These are phyloP conservation scores for Mythimna lalbum DNA, from an alignment of 2,888 invertebrate genomes.

Conservation along the genomic window DNA sequence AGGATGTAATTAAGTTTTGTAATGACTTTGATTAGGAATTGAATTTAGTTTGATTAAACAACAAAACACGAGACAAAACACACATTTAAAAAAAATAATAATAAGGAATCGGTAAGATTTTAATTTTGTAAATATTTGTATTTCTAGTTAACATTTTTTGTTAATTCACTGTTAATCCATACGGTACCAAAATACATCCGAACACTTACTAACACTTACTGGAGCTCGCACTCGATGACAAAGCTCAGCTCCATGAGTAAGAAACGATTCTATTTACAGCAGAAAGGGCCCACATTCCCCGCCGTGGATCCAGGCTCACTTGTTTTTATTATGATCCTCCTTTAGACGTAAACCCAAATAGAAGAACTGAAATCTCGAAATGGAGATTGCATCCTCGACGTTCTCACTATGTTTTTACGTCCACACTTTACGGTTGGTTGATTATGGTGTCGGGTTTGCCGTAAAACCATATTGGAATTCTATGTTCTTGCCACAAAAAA, in stretches of 20 bases:
- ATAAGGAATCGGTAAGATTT: neutral
- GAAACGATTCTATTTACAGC: slow-evolving; percentile 67
- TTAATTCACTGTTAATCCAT: neutral
- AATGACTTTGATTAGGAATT: slow-evolving; percentile 2
- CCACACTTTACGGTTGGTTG: slow-evolving; percentile 58
- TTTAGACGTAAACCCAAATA: slow-evolving; percentile 64
- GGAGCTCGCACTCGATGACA: slow-evolving; percentile 47
- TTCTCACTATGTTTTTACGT: slow-evolving; percentile 62
- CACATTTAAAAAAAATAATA: no score
- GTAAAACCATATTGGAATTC: slow-evolving; percentile 54
- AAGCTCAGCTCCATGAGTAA: slow-evolving; percentile 54
- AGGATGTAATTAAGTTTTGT: slow-evolving; percentile 27
- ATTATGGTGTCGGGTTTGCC: slow-evolving; percentile 40
- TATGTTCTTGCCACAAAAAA: slow-evolving; percentile 34
- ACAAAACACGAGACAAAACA: neutral
- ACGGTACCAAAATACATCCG: slow-evolving; percentile 13
- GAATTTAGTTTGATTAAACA: neutral
- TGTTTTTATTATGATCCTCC: slow-evolving; percentile 68
- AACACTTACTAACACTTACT: slow-evolving; percentile 7
- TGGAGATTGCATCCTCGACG: slow-evolving; percentile 49
- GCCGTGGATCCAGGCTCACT: slow-evolving; percentile 64
- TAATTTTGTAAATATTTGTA: no score
- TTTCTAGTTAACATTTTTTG: neutral
- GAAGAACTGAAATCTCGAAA: slow-evolving; percentile 60
- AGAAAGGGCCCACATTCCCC: slow-evolving; percentile 71